phyloP scores from a whole-genome alignment of 2,113 vertebrate species.

The Patagioenas fasciata region DNA sequence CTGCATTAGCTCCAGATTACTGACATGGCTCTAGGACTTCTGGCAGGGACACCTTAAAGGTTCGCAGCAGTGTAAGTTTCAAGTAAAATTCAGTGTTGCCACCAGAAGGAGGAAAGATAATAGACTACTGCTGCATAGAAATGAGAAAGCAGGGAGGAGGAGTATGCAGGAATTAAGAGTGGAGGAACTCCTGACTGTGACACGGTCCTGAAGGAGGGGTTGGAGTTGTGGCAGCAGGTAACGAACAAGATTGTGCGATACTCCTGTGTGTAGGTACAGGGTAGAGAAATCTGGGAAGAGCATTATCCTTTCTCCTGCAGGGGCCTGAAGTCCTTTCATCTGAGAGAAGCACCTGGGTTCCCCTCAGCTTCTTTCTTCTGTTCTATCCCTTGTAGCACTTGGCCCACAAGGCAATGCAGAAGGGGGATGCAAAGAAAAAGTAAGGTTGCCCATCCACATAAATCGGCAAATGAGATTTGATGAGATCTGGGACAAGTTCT shows the following conservation, averaged over 20 bases:
- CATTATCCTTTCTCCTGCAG: not conserved
- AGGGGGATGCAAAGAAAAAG: not conserved
- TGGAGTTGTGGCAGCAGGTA: not conserved
- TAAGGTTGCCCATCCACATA: not conserved
- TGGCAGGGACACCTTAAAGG: not conserved
- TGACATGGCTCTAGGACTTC: not conserved
- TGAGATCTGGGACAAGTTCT: not conserved
- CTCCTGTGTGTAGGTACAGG: not conserved
- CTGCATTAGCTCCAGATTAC: not conserved
- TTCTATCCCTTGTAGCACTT: not conserved
- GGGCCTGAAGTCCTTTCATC: not conserved
- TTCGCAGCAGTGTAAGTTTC: not conserved
- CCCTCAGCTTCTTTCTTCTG: not conserved
- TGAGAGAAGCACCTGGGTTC: not conserved
- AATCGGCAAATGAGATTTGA: not conserved
- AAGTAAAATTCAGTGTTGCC: not conserved
- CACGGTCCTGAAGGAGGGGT: not conserved
- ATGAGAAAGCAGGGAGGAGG: not conserved
- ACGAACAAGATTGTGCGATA: not conserved
- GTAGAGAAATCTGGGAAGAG: not conserved
- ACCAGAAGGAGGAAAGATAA: not conserved
- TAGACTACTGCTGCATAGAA: not conserved
- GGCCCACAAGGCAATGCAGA: not conserved
- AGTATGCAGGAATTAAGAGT: not conserved
- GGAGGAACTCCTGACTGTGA: not conserved